Conservation (phyloP, 2,113 vertebrate genomes). For the Galbula dea region DNA sequence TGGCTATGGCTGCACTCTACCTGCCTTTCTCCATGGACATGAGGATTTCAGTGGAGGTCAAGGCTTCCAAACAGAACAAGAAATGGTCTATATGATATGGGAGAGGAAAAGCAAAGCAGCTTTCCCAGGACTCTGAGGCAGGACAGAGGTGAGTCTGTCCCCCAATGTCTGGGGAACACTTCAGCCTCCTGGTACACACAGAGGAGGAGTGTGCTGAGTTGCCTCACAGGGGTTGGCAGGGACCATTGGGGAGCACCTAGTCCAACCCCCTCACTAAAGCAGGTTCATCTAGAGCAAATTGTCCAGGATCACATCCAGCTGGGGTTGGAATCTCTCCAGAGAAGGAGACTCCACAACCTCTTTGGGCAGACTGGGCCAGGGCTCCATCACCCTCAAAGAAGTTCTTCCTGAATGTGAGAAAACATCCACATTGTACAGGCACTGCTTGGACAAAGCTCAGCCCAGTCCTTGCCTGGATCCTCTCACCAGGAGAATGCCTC, state of each 20-base stretch:
- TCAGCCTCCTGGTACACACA: not conserved
- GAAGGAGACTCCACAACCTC: not conserved
- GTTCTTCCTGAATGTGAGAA: not conserved
- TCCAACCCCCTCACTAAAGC: not conserved
- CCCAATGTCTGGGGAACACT: not conserved
- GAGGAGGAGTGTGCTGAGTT: not conserved
- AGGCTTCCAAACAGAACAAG: not conserved
- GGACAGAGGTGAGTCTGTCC: not conserved
- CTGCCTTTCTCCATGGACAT: not conserved
- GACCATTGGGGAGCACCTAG: not conserved
- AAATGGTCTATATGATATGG: rapidly evolving
- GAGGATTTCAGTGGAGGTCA: no score
- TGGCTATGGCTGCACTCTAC: not conserved
- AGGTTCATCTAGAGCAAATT: not conserved
- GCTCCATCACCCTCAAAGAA: not conserved
- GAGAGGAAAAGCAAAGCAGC: not conserved
- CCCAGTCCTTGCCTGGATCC: not conserved
- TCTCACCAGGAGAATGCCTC: not conserved
- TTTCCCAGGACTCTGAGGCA: not conserved
- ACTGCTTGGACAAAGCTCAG: not conserved
- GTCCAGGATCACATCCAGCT: not conserved
- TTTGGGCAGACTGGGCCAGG: not conserved
- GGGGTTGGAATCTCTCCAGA: not conserved
- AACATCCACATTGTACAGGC: not conserved
- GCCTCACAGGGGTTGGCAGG: not conserved